These are phyloP conservation scores for Euura lappo DNA, from an alignment of 1,140 invertebrate genomes.

Conservation along the genomic window DNA sequence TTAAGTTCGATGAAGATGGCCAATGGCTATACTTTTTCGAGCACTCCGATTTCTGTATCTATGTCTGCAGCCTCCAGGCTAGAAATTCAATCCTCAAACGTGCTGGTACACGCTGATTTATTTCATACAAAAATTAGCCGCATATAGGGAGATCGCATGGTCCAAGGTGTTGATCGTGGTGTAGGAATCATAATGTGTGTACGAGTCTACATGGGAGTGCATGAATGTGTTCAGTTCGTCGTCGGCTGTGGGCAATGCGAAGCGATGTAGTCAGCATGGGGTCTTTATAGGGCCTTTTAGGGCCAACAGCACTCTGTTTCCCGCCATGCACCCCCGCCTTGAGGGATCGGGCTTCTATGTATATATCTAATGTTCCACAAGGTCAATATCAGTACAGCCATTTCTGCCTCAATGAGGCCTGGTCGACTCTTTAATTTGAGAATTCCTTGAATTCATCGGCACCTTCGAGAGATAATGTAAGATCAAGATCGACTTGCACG, in stretches of 20 bases:
- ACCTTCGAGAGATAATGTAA: too few relatives aligned
- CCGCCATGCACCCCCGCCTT: slow-evolving; percentile 5
- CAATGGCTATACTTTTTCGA: too few relatives aligned
- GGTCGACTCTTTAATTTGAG: not conserved
- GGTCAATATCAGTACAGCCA: slow-evolving; percentile 1
- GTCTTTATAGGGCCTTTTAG: slow-evolving; percentile 7
- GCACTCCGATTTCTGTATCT: too few relatives aligned
- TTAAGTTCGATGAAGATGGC: too few relatives aligned
- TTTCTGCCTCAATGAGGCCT: not conserved
- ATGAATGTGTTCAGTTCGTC: not conserved
- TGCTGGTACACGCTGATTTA: too few relatives aligned
- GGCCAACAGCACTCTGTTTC: slow-evolving; percentile 2
- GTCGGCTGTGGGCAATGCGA: not conserved
- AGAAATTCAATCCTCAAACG: too few relatives aligned
- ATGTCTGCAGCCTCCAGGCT: too few relatives aligned
- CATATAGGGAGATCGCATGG: too few relatives aligned
- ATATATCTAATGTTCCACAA: not conserved
- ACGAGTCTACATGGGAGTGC: not conserved
- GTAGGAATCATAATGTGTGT: not conserved
- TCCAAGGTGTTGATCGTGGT: not conserved
- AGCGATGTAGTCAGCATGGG: slow-evolving; percentile 4
- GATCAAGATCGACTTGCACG: too few relatives aligned
- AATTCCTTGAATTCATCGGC: not conserved
- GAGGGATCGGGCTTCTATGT: not conserved
- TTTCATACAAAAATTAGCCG: too few relatives aligned